A percentile compares a stretch with the other conserved stretches of the same genome.
phyloP scores from a whole-genome alignment of 1,140 invertebrate genomes.

The Pseudomyrmex pallidus region DNA sequence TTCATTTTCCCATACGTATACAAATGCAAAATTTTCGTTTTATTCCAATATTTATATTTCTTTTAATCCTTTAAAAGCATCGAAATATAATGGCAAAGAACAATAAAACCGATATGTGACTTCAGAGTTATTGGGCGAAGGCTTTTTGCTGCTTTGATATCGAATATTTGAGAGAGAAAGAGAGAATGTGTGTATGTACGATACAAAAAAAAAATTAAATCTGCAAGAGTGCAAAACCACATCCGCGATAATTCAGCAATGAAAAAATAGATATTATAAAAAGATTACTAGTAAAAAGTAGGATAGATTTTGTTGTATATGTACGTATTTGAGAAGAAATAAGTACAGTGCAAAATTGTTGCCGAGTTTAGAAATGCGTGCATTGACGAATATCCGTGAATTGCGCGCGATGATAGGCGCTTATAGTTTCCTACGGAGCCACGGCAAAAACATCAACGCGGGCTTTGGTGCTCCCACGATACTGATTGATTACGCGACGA shows the following conservation, averaged over 20 bases:
- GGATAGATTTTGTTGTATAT: neutral
- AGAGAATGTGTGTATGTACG: no score
- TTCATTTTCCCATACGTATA: no score
- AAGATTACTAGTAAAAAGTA: neutral
- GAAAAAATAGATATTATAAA: neutral
- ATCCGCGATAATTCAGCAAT: neutral
- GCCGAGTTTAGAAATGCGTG: neutral
- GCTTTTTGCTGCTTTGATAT: no score
- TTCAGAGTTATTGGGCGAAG: no score
- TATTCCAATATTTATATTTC: no score
- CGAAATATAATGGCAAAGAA: no score
- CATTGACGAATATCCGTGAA: conserved; percentile 48
- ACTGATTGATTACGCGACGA: conserved; percentile 80
- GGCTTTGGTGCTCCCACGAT: conserved; percentile 75
- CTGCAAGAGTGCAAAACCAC: neutral
- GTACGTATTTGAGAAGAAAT: neutral
- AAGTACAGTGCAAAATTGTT: conserved; percentile 9
- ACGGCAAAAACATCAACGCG: conserved; percentile 62
- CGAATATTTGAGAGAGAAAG: no score
- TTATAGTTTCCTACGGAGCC: conserved; percentile 62
- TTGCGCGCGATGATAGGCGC: conserved; percentile 43
- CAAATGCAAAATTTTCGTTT: no score
- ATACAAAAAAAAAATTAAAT: neutral
- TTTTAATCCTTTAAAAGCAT: no score
- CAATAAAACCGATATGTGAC: no score